phyloP scores from a whole-genome alignment of 2,888 invertebrate genomes.

The Cephus sareptanus region DNA sequence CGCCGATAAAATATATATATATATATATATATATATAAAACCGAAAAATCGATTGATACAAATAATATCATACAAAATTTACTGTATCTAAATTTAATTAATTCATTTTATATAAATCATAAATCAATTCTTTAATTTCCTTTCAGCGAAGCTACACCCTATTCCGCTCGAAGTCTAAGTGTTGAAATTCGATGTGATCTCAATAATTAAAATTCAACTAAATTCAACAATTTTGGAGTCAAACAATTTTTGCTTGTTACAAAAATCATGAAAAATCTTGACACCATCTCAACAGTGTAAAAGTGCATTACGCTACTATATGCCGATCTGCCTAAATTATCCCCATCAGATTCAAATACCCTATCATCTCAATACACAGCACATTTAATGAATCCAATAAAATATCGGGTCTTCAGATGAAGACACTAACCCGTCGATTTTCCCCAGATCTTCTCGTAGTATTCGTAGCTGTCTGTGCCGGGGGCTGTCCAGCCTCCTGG shows the following conservation, averaged over 20 bases:
- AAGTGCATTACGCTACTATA: neutral
- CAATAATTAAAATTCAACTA: neutral
- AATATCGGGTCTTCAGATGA: neutral
- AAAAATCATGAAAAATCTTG: neutral
- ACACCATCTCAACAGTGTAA: neutral
- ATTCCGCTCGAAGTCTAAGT: neutral
- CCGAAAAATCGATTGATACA: neutral
- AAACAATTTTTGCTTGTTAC: neutral
- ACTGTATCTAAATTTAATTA: neutral
- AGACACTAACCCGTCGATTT: constrained; percentile 66
- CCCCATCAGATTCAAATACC: neutral
- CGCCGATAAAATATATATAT: neutral
- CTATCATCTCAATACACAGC: neutral
- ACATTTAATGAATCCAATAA: neutral
- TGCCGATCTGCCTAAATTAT: too few relatives aligned
- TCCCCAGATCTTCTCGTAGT: constrained; percentile 61
- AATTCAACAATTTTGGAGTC: neutral
- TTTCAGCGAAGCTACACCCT: neutral
- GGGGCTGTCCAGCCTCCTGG: constrained; percentile 63
- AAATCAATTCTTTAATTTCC: neutral
- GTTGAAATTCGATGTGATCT: neutral
- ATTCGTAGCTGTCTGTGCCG: constrained; percentile 56
- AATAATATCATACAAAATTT: neutral
- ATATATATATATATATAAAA: neutral
- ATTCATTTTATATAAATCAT: neutral